Base-by-base conservation (phyloP, 2,797 vertebrate genomes). In the Australoheros facetus region DNA sequence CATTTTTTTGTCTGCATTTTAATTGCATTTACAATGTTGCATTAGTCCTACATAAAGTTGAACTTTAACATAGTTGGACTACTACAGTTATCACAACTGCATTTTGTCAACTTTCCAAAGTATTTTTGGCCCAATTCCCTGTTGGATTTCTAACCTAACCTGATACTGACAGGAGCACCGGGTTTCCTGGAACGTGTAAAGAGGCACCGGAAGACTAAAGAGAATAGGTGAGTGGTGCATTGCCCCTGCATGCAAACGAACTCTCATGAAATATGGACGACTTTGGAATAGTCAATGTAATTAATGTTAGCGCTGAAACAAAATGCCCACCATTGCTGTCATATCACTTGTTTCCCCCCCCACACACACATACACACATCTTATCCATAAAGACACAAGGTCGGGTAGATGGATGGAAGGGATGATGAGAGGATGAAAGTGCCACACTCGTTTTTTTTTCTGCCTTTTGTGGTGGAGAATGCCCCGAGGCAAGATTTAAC, bases 251-350 rank as follows among this genome's bases (percentile, higher is more conserved):
- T 90, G 86, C 84, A 88, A 92, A 91, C 75, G 74, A 92, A 82
- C 59, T 7, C 86, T 94, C 93, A 94, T 95, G 82, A 95, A 95
- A 95, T 89, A 94, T 95, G 82, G 83, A 95, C 19, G 78, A 86
- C 88, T 85, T 83, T 91, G 79, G 88, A 87, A 93, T 90, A 86
- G 89, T 84, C 79, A 85, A 85, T 91, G 83, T 88, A 93, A 93
- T 93, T 91, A 92, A 91, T 93, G 93, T 84, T 89, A 90, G 91
- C 83, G 86, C 82, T 91, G 86, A 93, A 94, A 93, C 91, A 91
- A 94, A 95, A 88, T 59, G 79, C 83, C 85, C 87, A 90, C 74
- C 82, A 56, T 78, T 69, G 89, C 93, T 94, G 91, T 93, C 90
- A 92, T 57, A 75, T 57, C 53, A 58, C 87, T 79, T 60, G 82